These are phyloP conservation scores for Drosophila formosana DNA, from an alignment of 2,888 invertebrate species.

Conservation along the genomic window DNA sequence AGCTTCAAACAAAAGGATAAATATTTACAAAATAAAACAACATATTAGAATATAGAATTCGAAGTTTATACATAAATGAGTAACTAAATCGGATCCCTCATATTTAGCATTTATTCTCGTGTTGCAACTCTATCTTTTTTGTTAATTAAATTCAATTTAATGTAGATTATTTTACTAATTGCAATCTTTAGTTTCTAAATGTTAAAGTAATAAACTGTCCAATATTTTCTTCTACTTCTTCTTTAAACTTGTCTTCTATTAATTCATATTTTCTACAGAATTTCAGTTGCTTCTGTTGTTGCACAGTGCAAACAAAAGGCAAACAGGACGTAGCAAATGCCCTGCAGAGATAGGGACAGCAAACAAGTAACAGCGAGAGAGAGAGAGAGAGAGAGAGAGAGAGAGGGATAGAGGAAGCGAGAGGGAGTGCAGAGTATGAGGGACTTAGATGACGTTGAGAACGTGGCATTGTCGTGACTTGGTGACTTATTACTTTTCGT, in stretches of 20 bases:
- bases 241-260: not conserved
- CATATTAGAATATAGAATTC: no score
- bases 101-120: no score
- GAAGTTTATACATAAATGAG: no score
- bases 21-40: no score
- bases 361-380: no score
- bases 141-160: no score
- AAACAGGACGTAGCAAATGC: slow-evolving; percentile 10
- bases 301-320: slow-evolving; percentile 27
- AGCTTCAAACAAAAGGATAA: no score
- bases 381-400: not conserved
- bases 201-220: no score
- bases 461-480: slow-evolving; percentile 61
- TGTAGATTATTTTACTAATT: no score
- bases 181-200: no score
- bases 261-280: not conserved
- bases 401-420: not conserved
- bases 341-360: slow-evolving; percentile 18
- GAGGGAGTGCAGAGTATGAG: slow-evolving; percentile 6
- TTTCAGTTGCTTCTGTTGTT: slow-evolving; percentile 6
- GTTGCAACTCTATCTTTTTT: no score
- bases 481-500: slow-evolving; percentile 76
- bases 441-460: slow-evolving; percentile 31
- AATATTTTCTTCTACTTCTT: not conserved
- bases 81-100: no score